Base-by-base conservation (phyloP, 2,888 invertebrate species). In the Leptinotarsa tumamoca region DNA sequence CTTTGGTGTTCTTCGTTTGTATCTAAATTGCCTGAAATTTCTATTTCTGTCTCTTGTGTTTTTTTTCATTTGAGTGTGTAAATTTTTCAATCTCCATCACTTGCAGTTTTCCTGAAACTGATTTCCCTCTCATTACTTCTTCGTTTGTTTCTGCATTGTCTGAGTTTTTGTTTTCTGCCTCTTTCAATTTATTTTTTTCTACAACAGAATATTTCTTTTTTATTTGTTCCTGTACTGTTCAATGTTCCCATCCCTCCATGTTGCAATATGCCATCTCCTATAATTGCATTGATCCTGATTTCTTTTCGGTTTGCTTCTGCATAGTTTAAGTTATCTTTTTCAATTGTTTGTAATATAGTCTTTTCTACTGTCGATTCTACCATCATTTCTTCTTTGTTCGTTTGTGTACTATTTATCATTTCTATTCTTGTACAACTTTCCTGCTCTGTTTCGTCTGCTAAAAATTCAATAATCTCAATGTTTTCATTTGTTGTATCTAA, bases 261-360 rank as follows among this genome's bases (percentile, higher is more conserved):
- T 56, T 56, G n/a, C 56, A 56, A n/a, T 56, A n/a, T 56, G 14
- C n/a, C 56, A n/a, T 56, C 18, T 56, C 17, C 56, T 56, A 18
- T 56, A 56, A 56, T n/a, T 15, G 56, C 13, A 7, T 56, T 18
- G 5, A 56, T 18, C n/a, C 56, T 56, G 18, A 17, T 56, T 56
- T 56, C 56, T 56, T 56, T 18, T 56, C n/a, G 5, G 14, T 56
- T 56, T 56, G 56, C 14, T 56, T 56, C 56, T 56, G 56, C 56
- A 56, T 56, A 5, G 56, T 56, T 56, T 4, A 1, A 56, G 1
- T 56, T 23, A 23, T 56, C 17, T 56, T 18, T 56, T 56, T 56
- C 56, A 17, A n/a, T 56, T 56, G 13, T 56, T 50, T 56, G 56
- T 18, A 56, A 56, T 56, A 56, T 56, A 56, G 13, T 56, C 17